Evolutionary conservation across 2,888 invertebrate genomes (phyloP).

Genomic region (Embidobia sp.): DNA sequence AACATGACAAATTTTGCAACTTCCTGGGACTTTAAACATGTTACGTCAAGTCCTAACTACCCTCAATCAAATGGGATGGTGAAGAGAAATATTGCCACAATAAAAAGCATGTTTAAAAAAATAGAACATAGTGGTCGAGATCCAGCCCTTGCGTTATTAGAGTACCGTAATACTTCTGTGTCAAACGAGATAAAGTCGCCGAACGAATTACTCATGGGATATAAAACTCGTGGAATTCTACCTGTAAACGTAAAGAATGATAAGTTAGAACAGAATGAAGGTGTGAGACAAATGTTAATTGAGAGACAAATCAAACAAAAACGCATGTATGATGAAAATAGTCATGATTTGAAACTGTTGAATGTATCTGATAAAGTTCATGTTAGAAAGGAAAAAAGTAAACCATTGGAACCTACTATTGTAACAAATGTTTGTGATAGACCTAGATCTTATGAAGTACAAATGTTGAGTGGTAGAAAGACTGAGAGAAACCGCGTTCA

Average conservation of each 20-base stretch:
- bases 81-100: constrained; percentile 63
- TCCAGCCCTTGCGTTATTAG: constrained; percentile 58
- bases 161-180: constrained; percentile 67
- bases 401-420: background rate
- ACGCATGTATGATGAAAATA: constrained; percentile 69
- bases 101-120: constrained; percentile 67
- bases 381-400: background rate
- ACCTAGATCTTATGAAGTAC: background rate
- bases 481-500: too few relatives aligned
- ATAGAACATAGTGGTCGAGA: constrained; percentile 54
- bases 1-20: constrained; percentile 51
- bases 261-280: too few relatives aligned
- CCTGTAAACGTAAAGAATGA: too few relatives aligned
- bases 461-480: too few relatives aligned
- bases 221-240: constrained; percentile 58
- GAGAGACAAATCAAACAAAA: constrained; percentile 66
- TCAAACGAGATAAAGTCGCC: constrained; percentile 58
- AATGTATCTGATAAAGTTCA: constrained; percentile 41
- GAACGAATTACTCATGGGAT: constrained; percentile 59
- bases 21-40: constrained; percentile 49
- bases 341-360: constrained; percentile 58
- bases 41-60: constrained; percentile 58
- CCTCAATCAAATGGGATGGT: constrained; percentile 64
- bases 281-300: constrained; percentile 7
- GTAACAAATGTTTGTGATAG: background rate